phyloP scores from a whole-genome alignment of 2,888 invertebrate genomes.

The Muschampia staudingeri region DNA sequence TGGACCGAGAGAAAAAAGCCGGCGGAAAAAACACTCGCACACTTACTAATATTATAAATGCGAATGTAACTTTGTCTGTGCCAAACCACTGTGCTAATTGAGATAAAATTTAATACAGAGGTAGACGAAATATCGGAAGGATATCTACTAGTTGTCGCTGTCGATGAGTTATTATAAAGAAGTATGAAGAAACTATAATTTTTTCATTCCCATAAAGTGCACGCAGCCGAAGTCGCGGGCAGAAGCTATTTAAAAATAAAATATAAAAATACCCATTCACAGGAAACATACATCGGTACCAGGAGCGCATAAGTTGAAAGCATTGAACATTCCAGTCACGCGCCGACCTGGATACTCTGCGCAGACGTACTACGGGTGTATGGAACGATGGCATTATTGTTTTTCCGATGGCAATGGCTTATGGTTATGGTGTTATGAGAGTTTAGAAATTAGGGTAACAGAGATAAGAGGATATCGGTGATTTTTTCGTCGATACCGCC shows the following conservation, averaged over 20 bases:
- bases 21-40: no score
- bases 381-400: constrained; percentile 23
- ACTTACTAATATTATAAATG: no score
- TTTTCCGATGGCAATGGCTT: constrained; percentile 36
- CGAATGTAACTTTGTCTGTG: no score
- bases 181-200: no score
- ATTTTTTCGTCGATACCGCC: neutral
- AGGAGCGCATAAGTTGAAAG: constrained; percentile 35
- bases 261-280: constrained; percentile 1
- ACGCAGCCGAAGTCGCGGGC: no score
- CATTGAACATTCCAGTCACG: constrained; percentile 75
- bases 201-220: no score
- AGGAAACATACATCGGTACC: constrained; percentile 7
- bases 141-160: no score
- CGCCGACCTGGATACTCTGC: constrained; percentile 79
- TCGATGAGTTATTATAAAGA: no score
- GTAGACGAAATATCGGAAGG: no score
- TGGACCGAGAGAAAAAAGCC: no score
- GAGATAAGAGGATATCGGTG: constrained; percentile 20
- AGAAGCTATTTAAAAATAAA: neutral
- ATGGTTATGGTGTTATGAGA: constrained; percentile 22
- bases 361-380: constrained; percentile 72
- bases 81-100: no score
- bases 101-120: no score
- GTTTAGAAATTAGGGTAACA: constrained; percentile 26